A percentile compares a stretch with the other conserved stretches of the same genome.
Evolutionary conservation across 1,140 invertebrate genomes (phyloP).

Genomic region (Sycophila sp.): DNA sequence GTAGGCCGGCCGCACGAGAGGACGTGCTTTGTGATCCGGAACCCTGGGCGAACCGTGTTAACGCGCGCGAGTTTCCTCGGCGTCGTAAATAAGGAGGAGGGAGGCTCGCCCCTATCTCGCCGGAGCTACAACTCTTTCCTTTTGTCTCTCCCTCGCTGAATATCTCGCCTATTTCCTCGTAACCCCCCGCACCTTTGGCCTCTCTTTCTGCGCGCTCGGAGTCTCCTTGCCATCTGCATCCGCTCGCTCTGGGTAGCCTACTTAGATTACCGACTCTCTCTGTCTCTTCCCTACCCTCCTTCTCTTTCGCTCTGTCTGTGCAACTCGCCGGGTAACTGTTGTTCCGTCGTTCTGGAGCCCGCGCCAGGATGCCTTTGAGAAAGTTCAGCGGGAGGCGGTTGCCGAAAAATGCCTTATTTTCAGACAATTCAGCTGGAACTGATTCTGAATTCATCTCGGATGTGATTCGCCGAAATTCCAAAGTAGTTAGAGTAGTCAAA

Average conservation of each 20-base stretch:
- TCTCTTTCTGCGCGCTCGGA: not conserved
- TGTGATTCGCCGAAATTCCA: too few relatives aligned
- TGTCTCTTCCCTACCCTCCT: not conserved
- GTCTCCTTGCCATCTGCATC: too few relatives aligned
- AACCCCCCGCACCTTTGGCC: not conserved
- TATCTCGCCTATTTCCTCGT: not conserved
- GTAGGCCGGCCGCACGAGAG: constrained; percentile 41
- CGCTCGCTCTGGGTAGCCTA: too few relatives aligned
- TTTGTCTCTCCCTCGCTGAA: constrained; percentile 3
- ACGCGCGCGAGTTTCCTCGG: constrained; percentile 6
- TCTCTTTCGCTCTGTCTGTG: not conserved
- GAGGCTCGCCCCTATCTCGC: not conserved
- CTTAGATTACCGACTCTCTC: constrained; percentile 6
- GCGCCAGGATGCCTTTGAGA: too few relatives aligned
- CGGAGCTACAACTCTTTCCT: constrained; percentile 8
- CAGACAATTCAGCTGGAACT: too few relatives aligned
- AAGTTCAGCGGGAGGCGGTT: too few relatives aligned
- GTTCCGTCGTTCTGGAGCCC: not conserved
- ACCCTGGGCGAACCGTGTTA: constrained; percentile 38
- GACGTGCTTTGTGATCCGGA: constrained; percentile 62
- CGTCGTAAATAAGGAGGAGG: constrained; percentile 20
- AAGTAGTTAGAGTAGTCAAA: too few relatives aligned
- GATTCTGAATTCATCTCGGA: too few relatives aligned
- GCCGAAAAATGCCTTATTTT: too few relatives aligned
- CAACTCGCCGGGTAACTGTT: not conserved